Evolutionary conservation across 2,797 vertebrate genomes (phyloP).

Genomic region (Sebastes diploproa): DNA sequence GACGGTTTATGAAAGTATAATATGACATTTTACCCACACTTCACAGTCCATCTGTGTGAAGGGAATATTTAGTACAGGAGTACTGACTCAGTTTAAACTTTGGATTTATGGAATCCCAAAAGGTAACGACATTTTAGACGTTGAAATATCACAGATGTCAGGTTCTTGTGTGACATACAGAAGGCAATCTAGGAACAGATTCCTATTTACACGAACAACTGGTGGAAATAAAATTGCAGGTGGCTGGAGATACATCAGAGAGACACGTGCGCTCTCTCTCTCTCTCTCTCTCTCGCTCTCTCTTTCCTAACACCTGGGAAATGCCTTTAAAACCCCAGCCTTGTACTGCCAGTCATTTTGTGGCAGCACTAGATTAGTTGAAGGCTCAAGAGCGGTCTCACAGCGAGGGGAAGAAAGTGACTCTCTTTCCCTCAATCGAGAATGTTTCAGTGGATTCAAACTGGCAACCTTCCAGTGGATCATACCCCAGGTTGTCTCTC

Average conservation of each 20-base stretch:
- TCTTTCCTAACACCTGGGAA: slow-evolving; percentile 39
- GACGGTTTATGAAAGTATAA: not conserved
- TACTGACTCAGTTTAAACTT: not conserved
- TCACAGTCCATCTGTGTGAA: not conserved
- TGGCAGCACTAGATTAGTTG: slow-evolving; percentile 40
- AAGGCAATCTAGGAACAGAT: slow-evolving; percentile 43
- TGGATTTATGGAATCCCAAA: not conserved
- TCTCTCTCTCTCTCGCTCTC: not conserved
- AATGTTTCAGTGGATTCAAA: slow-evolving; percentile 36
- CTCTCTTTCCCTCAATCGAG: slow-evolving; percentile 9
- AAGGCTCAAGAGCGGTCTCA: slow-evolving; percentile 39
- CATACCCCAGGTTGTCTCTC: slow-evolving; percentile 13
- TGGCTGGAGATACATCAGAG: slow-evolving; percentile 42
- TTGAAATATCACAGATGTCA: not conserved
- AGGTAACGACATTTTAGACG: not conserved
- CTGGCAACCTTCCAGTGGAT: slow-evolving; percentile 47
- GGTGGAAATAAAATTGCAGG: slow-evolving; percentile 52
- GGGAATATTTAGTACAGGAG: not conserved
- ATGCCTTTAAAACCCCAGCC: slow-evolving; percentile 28
- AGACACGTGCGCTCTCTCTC: not conserved
- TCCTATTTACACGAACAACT: slow-evolving; percentile 50
- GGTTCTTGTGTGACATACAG: not conserved
- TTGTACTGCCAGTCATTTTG: slow-evolving; percentile 55
- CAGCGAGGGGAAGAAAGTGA: slow-evolving; percentile 30
- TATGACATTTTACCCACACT: not conserved